Evolutionary conservation across 2,888 invertebrate genomes (phyloP), one percentile per base, ranked within the genome.

Genomic region (Eupeodes luniger): DNA sequence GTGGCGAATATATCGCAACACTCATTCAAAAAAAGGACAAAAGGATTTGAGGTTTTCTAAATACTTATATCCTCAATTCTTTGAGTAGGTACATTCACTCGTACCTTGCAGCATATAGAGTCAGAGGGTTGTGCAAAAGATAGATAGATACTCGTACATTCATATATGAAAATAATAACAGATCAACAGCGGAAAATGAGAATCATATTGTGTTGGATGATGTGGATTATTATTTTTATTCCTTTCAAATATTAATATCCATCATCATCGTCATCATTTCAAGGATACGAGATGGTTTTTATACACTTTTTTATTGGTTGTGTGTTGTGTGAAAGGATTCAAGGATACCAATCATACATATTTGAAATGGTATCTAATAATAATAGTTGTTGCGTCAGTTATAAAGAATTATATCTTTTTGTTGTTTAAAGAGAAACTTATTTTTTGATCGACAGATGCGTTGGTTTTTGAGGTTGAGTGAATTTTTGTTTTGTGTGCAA

Each of bases 201-300:
- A 86, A 88, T 88, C 82, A 47, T 80, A 81, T 81, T 84, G 84
- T 84, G 84, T 88, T 84, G 67, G 74, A 66, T 72, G 74, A 66
- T 72, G 74, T 53, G 72, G 87, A 84, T 87, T 87, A 85, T 85
- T 59, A 70, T 74, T 78, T 72, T 44, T 16, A n/a, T 27, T 44
- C 27, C 34, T 34, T 64, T 79, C 27, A 27, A 27, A 40, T 40
- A 40, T 40, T 40, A 40, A 12, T 47, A 47, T 47, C 47, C 34
- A 47, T 59, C 59, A 72, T 27, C 27, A 27, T 27, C 27, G 0
- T 27, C 27, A 59, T 78, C 80, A 85, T 74, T 69, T 74, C 53
- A 70, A 57, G 57, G 53, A 81, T 85, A 79, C 5, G 59, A 84
- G 77, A 49, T 64, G 53, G 47, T 55, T 44, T 59, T 9, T 61